Conservation (phyloP, 2,113 vertebrate species). For the Nothobranchius furzeri region DNA sequence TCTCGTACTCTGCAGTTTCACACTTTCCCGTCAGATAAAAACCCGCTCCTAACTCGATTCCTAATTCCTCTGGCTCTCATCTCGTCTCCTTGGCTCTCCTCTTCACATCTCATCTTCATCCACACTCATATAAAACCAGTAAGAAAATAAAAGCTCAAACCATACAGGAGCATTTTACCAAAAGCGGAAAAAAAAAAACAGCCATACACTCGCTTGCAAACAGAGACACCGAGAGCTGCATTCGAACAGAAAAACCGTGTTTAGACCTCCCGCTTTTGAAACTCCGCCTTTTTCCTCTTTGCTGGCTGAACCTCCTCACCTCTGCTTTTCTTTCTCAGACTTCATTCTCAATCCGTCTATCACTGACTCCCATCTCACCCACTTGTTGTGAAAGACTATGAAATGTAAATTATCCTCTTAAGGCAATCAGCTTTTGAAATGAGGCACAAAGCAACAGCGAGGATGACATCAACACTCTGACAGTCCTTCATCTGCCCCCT, state of each 20-base stretch:
- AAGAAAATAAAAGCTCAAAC: constrained; percentile 51
- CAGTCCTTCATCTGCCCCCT: constrained; percentile 69
- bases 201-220: constrained; percentile 2
- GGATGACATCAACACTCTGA: constrained; percentile 69
- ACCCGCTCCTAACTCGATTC: constrained; percentile 56
- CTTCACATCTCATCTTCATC: constrained; percentile 45
- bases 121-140: constrained; percentile 56
- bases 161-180: constrained; percentile 60
- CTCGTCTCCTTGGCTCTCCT: constrained; percentile 59
- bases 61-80: constrained; percentile 65
- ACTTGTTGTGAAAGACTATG: constrained; percentile 73
- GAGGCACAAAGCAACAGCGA: constrained; percentile 69
- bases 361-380: constrained; percentile 54
- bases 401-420: constrained; percentile 77
- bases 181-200: constrained; percentile 48
- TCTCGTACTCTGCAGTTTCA: constrained; percentile 68
- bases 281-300: constrained; percentile 40
- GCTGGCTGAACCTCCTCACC: constrained; percentile 50
- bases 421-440: constrained; percentile 75
- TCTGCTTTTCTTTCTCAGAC: constrained; percentile 60
- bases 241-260: constrained; percentile 37
- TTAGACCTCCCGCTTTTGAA: constrained; percentile 38
- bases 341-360: constrained; percentile 39
- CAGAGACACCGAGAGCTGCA: constrained; percentile 22
- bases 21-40: constrained; percentile 69